Evolutionary conservation across 2,888 invertebrate species (phyloP).

Genomic region (Nebria brevicollis): DNA sequence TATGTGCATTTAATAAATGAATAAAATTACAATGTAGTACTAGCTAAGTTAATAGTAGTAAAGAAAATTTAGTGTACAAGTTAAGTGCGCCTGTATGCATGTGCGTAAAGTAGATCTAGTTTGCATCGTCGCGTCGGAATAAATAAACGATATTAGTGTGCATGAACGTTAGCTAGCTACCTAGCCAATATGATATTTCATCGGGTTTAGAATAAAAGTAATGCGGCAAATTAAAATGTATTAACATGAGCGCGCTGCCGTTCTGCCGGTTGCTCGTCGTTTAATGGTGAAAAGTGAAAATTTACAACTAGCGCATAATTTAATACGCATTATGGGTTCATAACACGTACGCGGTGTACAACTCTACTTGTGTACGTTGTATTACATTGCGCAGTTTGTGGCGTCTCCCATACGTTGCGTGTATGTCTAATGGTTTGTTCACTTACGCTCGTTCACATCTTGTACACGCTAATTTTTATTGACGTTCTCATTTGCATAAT

Average conservation of each 20-base stretch:
- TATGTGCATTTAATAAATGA: too few relatives aligned
- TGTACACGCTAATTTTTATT: slow-evolving; percentile 46
- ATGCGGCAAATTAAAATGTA: slow-evolving; percentile 39
- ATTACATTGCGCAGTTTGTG: slow-evolving; percentile 3
- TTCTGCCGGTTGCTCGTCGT: neutral
- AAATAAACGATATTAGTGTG: neutral
- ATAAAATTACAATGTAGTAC: too few relatives aligned
- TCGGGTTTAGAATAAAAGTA: slow-evolving; percentile 19
- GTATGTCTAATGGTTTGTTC: slow-evolving; percentile 34
- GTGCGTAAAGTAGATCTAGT: neutral
- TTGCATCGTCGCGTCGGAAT: neutral
- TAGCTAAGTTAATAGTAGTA: too few relatives aligned
- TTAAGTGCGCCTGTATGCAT: neutral
- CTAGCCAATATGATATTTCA: neutral
- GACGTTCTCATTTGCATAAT: slow-evolving; percentile 44
- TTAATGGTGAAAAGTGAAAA: slow-evolving; percentile 47
- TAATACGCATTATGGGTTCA: slow-evolving; percentile 46
- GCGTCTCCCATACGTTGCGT: neutral
- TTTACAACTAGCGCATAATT: slow-evolving; percentile 37
- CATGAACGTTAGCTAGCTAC: neutral
- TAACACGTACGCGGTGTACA: slow-evolving; percentile 43
- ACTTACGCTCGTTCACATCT: slow-evolving; percentile 29
- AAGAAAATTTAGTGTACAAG: neutral
- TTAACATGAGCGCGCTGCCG: slow-evolving; percentile 24
- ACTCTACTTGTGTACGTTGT: slow-evolving; percentile 21